Base-by-base conservation (phyloP, 2,888 invertebrate genomes). In the Mylabris sibirica region DNA sequence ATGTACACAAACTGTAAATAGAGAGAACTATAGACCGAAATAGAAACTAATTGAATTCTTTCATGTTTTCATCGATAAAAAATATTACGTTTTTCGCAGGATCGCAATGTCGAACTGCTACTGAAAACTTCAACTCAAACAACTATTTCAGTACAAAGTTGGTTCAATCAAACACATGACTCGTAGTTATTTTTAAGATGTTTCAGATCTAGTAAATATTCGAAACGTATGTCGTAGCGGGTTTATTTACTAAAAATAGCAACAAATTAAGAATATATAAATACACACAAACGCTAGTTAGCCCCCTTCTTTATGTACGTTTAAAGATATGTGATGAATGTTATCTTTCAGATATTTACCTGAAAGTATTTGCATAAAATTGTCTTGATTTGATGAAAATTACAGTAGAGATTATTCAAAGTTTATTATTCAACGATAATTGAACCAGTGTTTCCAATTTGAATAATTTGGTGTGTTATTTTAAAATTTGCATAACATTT, bases 241-340 rank as follows among this genome's bases (percentile, higher is more conserved):
- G 78, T 65, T 66, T 63, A 70, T 67, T 63, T 44, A 72, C 75
- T 81, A 82, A 77, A 83, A 82, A 82, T 82, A 82, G 81, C 76
- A 75, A 78, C 78, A 79, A 80, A 80, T 78, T 75, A 75, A 74
- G 75, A 71, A 74, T 75, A 74, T 73, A 75, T 74, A 76, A 75
- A 72, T 74, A 75, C 64, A 75, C 64, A 17, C 60, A 38, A 24
- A 34, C 24, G 61, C 64, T 69, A 69, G 66, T 69, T 61, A 67
- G 66, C 66, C 64, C 49, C 49, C 20, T 53, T 53, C 11, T 9
- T 9, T 11, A 20, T 20, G 49, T 49, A 5, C 1, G 20, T 17
- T 17, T 49, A 49, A 17, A 49, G 9, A 49, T 49, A 49, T 49
- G 44, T 49, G 17, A 49, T 17, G 44, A 49, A 20, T 49, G 17